Evolutionary conservation across 2,888 invertebrate species (phyloP), one percentile per base, ranked within the genome.

Genomic region (Drosophila subsilvestris): DNA sequence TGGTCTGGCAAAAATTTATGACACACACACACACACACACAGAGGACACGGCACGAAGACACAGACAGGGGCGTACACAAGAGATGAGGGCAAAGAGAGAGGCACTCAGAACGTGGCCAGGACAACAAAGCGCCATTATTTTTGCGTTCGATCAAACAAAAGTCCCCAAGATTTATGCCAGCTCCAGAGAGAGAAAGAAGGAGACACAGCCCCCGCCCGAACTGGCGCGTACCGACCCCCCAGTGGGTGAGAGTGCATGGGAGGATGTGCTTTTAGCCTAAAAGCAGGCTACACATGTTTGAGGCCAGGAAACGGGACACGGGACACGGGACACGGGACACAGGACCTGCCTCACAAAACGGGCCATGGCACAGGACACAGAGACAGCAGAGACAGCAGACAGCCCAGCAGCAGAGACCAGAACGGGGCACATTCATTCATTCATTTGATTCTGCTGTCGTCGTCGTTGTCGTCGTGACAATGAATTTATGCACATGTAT

Each of bases 131-230:
- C 78, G 78, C 80, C 80, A 86, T 80, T 86, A 88, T 74, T 88
- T 83, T 82, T 88, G 86, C 76, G 75, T 88, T 84, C 86, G 88
- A 84, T 86, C 84, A 88, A 86, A 88, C 88, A 88, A 86, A 84
- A 86, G 76, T 83, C 74, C 66, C 66, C 69, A 81, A 88, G 84
- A 84, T 86, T 84, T 84, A 88, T 84, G 86, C 63, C 59, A 69
- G 58, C 56, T 69, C 9, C 68, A 32, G 32, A 48, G 58, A 25
- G n/a, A 25, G 25, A 18, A 48, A 27, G 44, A 5, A 25, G 25
- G 25, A 25, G 25, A 25, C 6, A 6, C 6, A 6, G 25, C 5
- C 22, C 3, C 4, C 22, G 3, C 22, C 5, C 25, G n/a, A n/a
- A n/a, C n/a, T n/a, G n/a, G n/a, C n/a, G n/a, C n/a, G n/a, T n/a